A percentile compares a stretch with the other conserved stretches of the same genome.
Evolutionary conservation across 2,113 vertebrate genomes (phyloP).

Genomic region (Cebidichthys violaceus): DNA sequence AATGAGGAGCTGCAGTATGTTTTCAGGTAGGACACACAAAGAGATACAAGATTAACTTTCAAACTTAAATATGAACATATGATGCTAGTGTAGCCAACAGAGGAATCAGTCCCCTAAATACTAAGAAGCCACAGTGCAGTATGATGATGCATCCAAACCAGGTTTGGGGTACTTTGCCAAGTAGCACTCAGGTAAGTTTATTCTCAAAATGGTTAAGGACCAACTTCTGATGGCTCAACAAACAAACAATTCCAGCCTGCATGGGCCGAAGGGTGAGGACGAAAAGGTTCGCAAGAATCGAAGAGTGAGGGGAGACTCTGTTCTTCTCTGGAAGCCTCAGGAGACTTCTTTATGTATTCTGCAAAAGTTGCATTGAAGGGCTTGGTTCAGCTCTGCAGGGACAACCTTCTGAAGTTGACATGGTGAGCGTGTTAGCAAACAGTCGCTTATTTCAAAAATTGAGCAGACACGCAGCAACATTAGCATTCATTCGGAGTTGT

Average conservation of each 20-base stretch:
- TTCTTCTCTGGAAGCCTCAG: neutral
- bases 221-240: neutral
- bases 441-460: neutral
- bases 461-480: neutral
- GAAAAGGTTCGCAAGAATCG: neutral
- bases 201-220: neutral
- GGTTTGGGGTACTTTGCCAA: neutral
- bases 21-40: neutral
- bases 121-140: neutral
- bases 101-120: neutral
- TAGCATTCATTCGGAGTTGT: conserved; percentile 2
- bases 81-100: neutral
- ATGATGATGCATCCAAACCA: conserved; percentile 1
- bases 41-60: neutral
- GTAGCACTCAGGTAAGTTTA: neutral
- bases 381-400: neutral
- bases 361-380: neutral
- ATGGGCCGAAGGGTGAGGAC: neutral
- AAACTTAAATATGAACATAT: neutral
- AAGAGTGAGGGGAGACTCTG: neutral
- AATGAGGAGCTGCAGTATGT: neutral
- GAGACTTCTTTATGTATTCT: neutral
- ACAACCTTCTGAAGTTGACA: neutral
- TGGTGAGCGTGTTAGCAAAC: neutral
- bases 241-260: neutral